Evolutionary conservation across 2,797 vertebrate genomes (phyloP), one percentile per base, ranked within the genome.

Genomic region (Paratrypauchen microcephalus): DNA sequence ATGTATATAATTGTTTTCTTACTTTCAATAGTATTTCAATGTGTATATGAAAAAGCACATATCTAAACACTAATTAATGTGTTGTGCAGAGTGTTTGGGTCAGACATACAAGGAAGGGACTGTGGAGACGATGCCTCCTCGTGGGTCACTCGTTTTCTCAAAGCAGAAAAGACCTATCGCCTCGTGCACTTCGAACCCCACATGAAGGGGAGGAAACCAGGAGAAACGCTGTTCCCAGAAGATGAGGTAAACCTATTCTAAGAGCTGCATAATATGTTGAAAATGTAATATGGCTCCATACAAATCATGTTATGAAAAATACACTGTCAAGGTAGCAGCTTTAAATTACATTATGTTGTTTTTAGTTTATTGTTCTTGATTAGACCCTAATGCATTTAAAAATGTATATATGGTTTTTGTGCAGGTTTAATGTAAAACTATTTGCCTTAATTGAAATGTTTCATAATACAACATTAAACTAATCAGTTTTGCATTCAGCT

Each of bases 151-250:
- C 75, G 54, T 67, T 98, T 89, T 71, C 86, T 99, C 69, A 89
- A 78, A 2, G 91, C 81, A 11, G 93, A 93, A 0, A 88, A 92
- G 48, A 83, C 91, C 0, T 93, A 91, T 70, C 94, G 94, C 52
- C 69, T 99, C 82, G 96, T 99, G 83, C 95, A 96, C 83, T 99
- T 93, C 75, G 97, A 99, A 63, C 69, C 91, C 4, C 79, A 90
- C 21, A 95, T 99, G 95, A 83, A 72, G 54, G 88, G 91, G 7
- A 92, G 95, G 61, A 87, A n/a, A 2, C 57, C 92, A 0, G 79
- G 30, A 30, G 83, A 90, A 0, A 52, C 88, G 0, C 64, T 82
- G 3, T 92, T 91, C 69, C 70, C 87, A 12, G 62, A 83, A 12
- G 72, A 82, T 1, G 94, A 96, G 94, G 97, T 97, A 61, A 85